Evolutionary conservation across 2,113 vertebrate genomes (phyloP).

Genomic region (Sitta europaea): DNA sequence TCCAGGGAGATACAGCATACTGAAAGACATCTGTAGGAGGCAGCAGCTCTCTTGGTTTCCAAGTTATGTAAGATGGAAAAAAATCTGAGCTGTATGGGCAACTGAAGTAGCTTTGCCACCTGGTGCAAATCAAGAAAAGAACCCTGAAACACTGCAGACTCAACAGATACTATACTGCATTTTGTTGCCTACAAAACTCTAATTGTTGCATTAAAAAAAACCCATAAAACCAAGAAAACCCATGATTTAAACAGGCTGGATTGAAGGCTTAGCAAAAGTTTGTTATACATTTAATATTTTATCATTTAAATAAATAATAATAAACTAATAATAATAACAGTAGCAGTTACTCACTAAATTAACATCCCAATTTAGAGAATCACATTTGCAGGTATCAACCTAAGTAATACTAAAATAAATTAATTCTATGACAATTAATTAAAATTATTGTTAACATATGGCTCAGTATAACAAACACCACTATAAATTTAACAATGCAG

Average conservation of each 20-base stretch:
- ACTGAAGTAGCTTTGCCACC: conserved; percentile 60
- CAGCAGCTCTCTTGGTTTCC: conserved; percentile 54
- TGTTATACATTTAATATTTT: not conserved
- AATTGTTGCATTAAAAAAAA: not conserved
- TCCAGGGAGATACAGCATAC: conserved; percentile 54
- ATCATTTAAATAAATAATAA: not conserved
- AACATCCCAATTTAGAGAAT: not conserved
- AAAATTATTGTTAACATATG: not conserved
- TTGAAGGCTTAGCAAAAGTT: not conserved
- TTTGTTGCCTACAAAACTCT: conserved; percentile 6
- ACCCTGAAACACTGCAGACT: conserved; percentile 51
- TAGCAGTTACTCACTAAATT: not conserved
- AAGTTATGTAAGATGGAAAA: conserved; percentile 56
- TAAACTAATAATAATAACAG: not conserved
- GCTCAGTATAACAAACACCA: not conserved
- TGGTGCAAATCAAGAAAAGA: conserved; percentile 64
- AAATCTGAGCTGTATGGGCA: conserved; percentile 58
- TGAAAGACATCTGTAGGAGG: conserved; percentile 55
- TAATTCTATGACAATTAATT: not conserved
- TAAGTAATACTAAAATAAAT: not conserved
- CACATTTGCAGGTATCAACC: not conserved
- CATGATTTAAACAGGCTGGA: not conserved
- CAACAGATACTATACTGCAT: conserved; percentile 9
- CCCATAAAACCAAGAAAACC: not conserved
- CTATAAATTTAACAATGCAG: not conserved